Evolutionary conservation across 2,797 vertebrate genomes (phyloP), one percentile per base, ranked within the genome.

Genomic region (Myotis findleyi): DNA sequence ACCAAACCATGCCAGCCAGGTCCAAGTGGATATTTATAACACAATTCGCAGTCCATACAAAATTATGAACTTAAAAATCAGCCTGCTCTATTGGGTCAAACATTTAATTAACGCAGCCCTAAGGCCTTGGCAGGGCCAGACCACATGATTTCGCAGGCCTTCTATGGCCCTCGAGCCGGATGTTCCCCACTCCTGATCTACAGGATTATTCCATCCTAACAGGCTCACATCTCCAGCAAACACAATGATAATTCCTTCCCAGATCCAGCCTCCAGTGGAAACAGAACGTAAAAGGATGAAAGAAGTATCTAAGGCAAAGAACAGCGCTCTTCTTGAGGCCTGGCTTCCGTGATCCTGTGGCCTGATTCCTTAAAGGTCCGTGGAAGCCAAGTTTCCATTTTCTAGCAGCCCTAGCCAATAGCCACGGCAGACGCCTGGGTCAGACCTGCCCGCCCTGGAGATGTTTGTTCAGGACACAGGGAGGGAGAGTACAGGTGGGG

Each of bases 381-480:
- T 0, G 2, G 3, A 38, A 68, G 53, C 53, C 83, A 51, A 66
- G 64, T 53, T 90, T 82, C 81, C 41, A 33, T 66, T 49, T 90
- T 76, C 51, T 33, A 69, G 64, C 41, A 47, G 59, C 71, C 13
- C n/a, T 13, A 80, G 76, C 23, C 71, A 59, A 47, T 1, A 44
- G 85, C 27, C 62, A 73, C 47, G 14, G 73, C 8, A 69, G 81
- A 79, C 1, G 1, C 30, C 82, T 55, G 57, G 51, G 21, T 41
- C 49, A 57, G 41, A 82, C 23, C 93, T 62, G n/a, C 44, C 82
- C 18, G 8, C 71, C 84, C 57, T 62, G n/a, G 21, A 88, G 80
- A 62, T 66, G 51, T 88, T 77, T 95, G 49, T 36, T 92, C 79
- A 87, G 86, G 88, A 84, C 33, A 30, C 25, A 38, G 71, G 80